Base-by-base conservation (phyloP, 2,113 vertebrate species). In the Myodes glareolus region DNA sequence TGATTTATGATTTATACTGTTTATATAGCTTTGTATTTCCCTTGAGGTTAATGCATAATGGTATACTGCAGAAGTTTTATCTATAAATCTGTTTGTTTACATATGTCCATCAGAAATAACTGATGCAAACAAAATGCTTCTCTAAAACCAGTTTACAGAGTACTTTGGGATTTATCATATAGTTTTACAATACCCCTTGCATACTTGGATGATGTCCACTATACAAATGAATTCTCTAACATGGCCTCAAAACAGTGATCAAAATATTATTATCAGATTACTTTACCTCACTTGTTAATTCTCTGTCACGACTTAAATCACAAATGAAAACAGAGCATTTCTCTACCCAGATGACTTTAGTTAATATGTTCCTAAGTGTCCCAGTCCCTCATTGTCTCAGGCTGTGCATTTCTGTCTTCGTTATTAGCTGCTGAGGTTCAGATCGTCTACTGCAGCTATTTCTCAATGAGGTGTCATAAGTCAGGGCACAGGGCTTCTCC, bases 11-110 rank as follows among this genome's bases (percentile, higher is more conserved):
- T 92, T 93, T 92, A 31, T 1, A 78, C 1, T 78, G 16, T 67
- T 67, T 72, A 39, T 13, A 10, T 31, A 93, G 67, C 47, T 45
- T 52, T 7, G 29, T 42, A 21, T 82, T 94, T 88, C 84, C 55
- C 17, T 78, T 92, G 31, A 93, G 21, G 47, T 73, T 84, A 72
- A 96, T 85, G 94, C 25, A 84, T 75, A 96, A 7, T 78, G 17
- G 1, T 90, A 5, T 14, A 65, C 5, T 67, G 6, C 89, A 92
- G 70, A 91, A 89, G 39, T 50, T 82, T 92, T 33, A 47, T 23
- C 9, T 91, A 50, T 82, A 78, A 42, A 91, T 55, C 80, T 36
- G 16, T 17, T 94, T 94, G 72, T 13, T 93, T 92, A 75, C 1
- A 91, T 8, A 94, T 31, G 52, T 12, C 70, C 47, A 95, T 4